phyloP scores from a whole-genome alignment of 2,113 vertebrate genomes.

The Salvator merianae region DNA sequence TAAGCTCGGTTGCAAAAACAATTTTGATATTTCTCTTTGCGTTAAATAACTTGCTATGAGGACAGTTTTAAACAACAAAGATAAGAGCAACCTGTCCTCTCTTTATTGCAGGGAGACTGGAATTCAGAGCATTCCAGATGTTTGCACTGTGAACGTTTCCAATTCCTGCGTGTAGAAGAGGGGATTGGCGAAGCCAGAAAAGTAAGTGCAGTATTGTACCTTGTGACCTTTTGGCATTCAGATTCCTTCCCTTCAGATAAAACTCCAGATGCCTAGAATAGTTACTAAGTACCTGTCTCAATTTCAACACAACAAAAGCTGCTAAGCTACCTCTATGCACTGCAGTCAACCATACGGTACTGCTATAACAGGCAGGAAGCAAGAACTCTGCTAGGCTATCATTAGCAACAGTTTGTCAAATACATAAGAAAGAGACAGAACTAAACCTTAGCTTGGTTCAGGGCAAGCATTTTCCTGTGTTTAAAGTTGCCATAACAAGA shows the following conservation, averaged over 20 bases:
- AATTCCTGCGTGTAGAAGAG: neutral
- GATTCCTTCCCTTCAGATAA: neutral
- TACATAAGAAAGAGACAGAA: neutral
- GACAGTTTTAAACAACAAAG: neutral
- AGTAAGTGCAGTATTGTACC: neutral
- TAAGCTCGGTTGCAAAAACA: neutral
- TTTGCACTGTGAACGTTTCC: constrained; percentile 18
- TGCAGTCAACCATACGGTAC: neutral
- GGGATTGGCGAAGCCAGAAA: neutral
- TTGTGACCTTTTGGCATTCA: neutral
- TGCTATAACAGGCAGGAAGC: neutral
- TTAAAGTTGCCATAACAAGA: neutral
- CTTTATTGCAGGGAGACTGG: neutral
- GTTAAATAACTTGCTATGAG: neutral
- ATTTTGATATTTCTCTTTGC: neutral
- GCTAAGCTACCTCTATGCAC: neutral
- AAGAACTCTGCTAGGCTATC: constrained; percentile 5
- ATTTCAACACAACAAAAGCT: constrained; percentile 18
- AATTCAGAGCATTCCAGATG: constrained; percentile 13
- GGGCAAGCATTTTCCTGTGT: neutral
- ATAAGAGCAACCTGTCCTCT: neutral
- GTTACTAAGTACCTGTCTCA: neutral
- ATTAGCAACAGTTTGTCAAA: neutral
- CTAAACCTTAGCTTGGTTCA: neutral
- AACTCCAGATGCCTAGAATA: constrained; percentile 8